Conservation (phyloP, 2,888 invertebrate genomes). For the Aphidius colemani region DNA sequence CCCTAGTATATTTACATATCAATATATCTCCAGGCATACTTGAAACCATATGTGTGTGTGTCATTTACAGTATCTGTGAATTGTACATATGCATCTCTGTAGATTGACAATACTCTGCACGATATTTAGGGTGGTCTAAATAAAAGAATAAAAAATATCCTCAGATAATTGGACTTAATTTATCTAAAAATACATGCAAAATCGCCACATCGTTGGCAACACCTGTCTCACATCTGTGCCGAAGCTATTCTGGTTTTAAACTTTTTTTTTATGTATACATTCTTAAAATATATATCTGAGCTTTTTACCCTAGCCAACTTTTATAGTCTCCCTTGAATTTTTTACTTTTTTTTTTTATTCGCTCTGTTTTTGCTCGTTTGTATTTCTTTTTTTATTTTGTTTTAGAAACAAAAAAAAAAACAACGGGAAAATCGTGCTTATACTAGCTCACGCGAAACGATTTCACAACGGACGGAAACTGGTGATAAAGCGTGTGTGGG, state of each 20-base stretch:
- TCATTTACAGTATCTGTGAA: not conserved
- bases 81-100: not conserved
- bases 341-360: not conserved
- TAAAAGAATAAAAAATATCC: no score
- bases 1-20: slow-evolving; percentile 57
- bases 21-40: slow-evolving; percentile 47
- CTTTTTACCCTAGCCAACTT: not conserved
- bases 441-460: not conserved
- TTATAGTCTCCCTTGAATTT: not conserved
- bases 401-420: not conserved
- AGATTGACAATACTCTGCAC: not conserved
- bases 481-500: not conserved
- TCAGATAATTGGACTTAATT: no score
- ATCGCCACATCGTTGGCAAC: slow-evolving; percentile 16
- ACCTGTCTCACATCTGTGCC: slow-evolving; percentile 9
- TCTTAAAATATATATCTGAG: not conserved
- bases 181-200: not conserved
- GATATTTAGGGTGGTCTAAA: no score
- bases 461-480: not conserved
- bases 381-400: not conserved
- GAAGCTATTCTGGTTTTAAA: not conserved
- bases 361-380: not conserved
- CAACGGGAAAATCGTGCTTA: slow-evolving; percentile 3
- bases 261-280: no score
- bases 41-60: slow-evolving; percentile 21